Base-by-base conservation (phyloP, 2,888 invertebrate species). In the Caenorhabditis sp. region DNA sequence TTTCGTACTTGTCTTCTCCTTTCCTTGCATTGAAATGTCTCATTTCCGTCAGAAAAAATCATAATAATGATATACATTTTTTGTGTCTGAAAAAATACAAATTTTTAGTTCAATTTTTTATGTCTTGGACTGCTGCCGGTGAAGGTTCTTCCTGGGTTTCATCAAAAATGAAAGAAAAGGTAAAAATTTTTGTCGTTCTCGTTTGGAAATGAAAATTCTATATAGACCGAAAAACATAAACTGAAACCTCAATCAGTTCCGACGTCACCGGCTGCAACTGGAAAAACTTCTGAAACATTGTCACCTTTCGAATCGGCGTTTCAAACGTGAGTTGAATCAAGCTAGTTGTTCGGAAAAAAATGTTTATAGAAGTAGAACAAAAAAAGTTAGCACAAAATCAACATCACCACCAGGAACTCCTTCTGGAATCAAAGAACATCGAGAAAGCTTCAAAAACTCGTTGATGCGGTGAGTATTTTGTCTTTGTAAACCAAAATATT, bases 161-260 rank as follows among this genome's bases (percentile, higher is more conserved):
- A 26, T 66, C 73, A 36, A 77, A 77, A 66, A 57, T 68, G 26
- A 77, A 77, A 51, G 77, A 73, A 36, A 76, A 76, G 72, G 76
- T 72, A 62, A 31, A 19, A 10, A 14, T 23, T 43, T 24, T 2
- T 59, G 4, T n/a, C n/a, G n/a, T n/a, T n/a, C n/a, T n/a, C n/a
- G n/a, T 59, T 49, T 24, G 17, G 8, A 17, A 59, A 24, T 21
- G 14, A 55, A 69, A 31, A 59, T n/a, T 69, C 60, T 54, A 64
- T 58, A n/a, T 58, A 78, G 78, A 58, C 64, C 2, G 76, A 73
- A 21, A 76, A 71, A 59, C 76, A 76, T 57, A 79, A 73, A 58
- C 55, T 72, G 31, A 67, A 77, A 36, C 77, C 79, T 17, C 71
- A 71, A 54, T 82, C 82, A 10, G 76, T 79, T n/a, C 82, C 82